These are phyloP conservation scores for Clostera curtula DNA, from an alignment of 2,888 invertebrate genomes.

Conservation along the genomic window DNA sequence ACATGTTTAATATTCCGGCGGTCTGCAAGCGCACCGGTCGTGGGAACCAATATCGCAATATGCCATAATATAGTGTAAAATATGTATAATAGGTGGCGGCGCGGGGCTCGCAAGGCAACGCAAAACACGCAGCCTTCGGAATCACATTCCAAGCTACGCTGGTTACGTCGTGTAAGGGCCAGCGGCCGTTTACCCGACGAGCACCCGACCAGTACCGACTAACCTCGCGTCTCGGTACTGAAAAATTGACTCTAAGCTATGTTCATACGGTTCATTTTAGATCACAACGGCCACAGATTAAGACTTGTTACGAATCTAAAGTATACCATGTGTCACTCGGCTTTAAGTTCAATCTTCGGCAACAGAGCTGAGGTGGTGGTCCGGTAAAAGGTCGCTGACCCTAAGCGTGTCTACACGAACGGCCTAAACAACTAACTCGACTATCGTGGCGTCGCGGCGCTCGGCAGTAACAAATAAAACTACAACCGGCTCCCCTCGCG, in stretches of 20 bases:
- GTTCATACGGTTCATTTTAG: too few species aligned
- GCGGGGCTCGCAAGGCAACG: conserved; percentile 48
- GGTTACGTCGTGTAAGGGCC: conserved; percentile 11
- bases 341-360: too few species aligned
- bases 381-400: too few species aligned
- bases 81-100: conserved; percentile 50
- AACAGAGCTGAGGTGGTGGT: too few species aligned
- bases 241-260: too few species aligned
- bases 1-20: conserved; percentile 62
- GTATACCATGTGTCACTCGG: too few species aligned
- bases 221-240: too few species aligned
- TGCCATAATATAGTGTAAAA: conserved; percentile 73
- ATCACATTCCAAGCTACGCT: conserved; percentile 63
- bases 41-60: conserved; percentile 66
- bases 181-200: too few species aligned
- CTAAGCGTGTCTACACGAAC: too few species aligned
- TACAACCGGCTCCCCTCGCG: conserved; percentile 55
- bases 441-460: conserved; percentile 36
- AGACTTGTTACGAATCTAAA: too few species aligned
- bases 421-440: conserved; percentile 45
- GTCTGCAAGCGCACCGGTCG: conserved; percentile 48
- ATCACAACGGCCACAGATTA: conserved; percentile 31
- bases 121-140: conserved; percentile 50
- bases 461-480: conserved; percentile 52
- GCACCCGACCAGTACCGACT: too few species aligned